Base-by-base conservation (phyloP, 1,140 invertebrate species). In the Colletes latitarsis region DNA sequence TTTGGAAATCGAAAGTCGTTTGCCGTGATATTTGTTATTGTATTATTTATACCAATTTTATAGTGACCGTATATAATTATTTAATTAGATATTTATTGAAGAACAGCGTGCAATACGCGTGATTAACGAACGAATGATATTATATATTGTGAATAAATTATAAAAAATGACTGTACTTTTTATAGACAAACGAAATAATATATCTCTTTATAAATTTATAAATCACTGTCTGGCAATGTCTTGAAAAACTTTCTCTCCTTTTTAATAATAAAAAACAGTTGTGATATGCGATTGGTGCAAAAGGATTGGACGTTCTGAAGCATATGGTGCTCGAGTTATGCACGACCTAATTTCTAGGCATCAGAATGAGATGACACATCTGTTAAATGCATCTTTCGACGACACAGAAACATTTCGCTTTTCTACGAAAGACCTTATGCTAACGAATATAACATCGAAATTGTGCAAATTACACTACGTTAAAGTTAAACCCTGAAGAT, bases 71-170 rank as follows among this genome's bases (percentile, higher is more conserved):
- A 73, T 55, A n/a, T 30, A 6, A 68, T 62, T 81, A 80, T 75
- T 84, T 81, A 71, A 82, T 77, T 19, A 14, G 64, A 46, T 78
- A 84, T 85, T 78, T 64, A 77, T 79, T 19, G 30, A 30, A 9
- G 17, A 78, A 30, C 1, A 57, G 70, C 30, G 86, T 87, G 86
- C 82, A 86, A 88, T 86, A 83, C 19, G 77, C 62, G 66, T 73
- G 39, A 84, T 79, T 63, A 76, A 63, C 10, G 19, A 73, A 68
- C 43, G 63, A 85, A 41, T 85, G 62, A 78, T 88, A 88, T 85
- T 80, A 76, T 43, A 58, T 19, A 15, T 41, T 67, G 12, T 10
- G 17, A 60, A 17, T 67, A 58, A 5, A 73, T 55, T 68, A 79
- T 70, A 69, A 15, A 9, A 75, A 4, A 58, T 15, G 53, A 76